These are phyloP conservation scores for Machaerirhynchus nigripectus DNA, from an alignment of 2,113 vertebrate species.

Conservation along the genomic window DNA sequence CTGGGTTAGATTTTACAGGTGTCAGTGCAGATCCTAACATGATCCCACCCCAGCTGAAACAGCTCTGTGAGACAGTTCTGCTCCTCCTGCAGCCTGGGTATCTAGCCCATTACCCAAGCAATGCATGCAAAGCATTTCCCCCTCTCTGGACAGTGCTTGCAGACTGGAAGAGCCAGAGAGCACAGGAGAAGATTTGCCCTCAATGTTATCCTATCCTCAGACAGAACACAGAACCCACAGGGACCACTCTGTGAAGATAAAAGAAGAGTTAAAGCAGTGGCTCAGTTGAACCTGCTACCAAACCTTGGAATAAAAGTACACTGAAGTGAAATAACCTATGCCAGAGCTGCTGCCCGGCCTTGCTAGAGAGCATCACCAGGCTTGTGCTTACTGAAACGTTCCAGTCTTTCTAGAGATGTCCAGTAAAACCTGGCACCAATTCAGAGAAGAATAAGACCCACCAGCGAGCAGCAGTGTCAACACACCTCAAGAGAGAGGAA, in stretches of 20 bases:
- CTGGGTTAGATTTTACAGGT: background rate
- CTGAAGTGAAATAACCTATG: background rate
- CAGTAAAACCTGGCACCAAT: background rate
- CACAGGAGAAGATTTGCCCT: background rate
- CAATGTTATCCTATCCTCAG: background rate
- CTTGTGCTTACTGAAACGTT: background rate
- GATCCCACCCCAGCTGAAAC: background rate
- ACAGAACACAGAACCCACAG: background rate
- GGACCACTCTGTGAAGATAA: background rate
- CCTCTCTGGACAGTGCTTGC: background rate
- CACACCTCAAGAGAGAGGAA: background rate
- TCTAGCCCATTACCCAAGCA: accelerated
- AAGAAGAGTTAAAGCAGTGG: background rate
- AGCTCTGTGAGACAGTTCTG: background rate
- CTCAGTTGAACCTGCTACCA: background rate
- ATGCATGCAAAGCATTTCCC: background rate
- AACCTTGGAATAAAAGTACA: background rate
- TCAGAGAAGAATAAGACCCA: background rate
- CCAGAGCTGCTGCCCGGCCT: background rate
- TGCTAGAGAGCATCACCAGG: background rate
- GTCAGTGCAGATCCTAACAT: background rate
- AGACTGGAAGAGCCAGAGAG: background rate
- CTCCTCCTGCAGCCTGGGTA: background rate
- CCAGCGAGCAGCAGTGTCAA: background rate
- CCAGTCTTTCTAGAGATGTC: background rate